Evolutionary conservation across 2,888 invertebrate genomes (phyloP).

Genomic region (Pyralis farinalis): DNA sequence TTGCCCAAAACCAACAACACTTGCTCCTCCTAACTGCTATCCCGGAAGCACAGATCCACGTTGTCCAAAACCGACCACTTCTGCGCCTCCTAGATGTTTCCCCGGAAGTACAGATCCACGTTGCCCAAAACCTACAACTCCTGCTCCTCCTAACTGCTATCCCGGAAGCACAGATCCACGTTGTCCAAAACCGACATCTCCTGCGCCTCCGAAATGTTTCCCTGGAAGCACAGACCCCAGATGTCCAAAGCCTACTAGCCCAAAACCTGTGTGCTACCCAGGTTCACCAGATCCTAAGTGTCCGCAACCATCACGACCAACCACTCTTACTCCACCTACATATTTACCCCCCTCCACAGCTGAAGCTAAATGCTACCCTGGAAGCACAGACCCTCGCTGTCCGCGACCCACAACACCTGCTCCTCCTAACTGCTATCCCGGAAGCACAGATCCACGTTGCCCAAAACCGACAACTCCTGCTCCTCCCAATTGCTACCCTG

Average conservation of each 20-base stretch:
- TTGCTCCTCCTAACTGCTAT: conserved; percentile 21
- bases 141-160: conserved; percentile 24
- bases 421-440: conserved; percentile 26
- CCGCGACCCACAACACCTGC: conserved; percentile 27
- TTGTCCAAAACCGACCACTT: conserved; percentile 29
- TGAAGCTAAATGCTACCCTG: conserved; percentile 38
- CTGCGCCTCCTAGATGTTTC: conserved; percentile 28
- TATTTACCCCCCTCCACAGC: conserved; percentile 18
- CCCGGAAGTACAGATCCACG: conserved; percentile 43
- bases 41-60: conserved; percentile 27
- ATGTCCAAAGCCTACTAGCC: conserved; percentile 27
- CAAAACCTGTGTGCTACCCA: conserved; percentile 22
- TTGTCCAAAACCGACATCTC: conserved; percentile 36
- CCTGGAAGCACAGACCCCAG: conserved; percentile 37
- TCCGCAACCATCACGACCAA: conserved; percentile 25
- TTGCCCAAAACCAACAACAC: conserved; percentile 32
- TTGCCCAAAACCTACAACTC: conserved; percentile 26
- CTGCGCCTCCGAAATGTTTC: conserved; percentile 29
- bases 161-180: conserved; percentile 28
- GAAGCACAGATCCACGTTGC: conserved; percentile 33
- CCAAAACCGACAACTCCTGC: conserved; percentile 28
- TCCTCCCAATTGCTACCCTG: conserved; percentile 41
- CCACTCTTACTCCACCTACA: conserved; percentile 19
- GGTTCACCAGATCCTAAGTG: conserved; percentile 35
- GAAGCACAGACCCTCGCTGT: conserved; percentile 37